Evolutionary conservation across 2,113 vertebrate species (phyloP), one percentile per base, ranked within the genome.

Genomic region (Penelope pileata): DNA sequence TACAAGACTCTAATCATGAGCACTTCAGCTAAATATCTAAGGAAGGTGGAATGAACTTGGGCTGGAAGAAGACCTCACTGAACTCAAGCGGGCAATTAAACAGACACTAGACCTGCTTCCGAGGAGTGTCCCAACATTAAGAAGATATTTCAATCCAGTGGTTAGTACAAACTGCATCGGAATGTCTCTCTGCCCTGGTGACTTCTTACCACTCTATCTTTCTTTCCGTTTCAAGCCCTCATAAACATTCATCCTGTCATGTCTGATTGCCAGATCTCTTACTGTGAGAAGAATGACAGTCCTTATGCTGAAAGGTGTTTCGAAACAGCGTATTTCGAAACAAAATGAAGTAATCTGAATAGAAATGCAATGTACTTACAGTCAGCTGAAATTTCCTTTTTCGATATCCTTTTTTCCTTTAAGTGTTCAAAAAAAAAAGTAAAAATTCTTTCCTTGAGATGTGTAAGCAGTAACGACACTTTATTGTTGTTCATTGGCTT

Each of bases 251-350:
- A 66, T 62, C 30, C 12, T 88, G 36, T 53, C 12, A 3, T 42
- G 63, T 75, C 21, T 34, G 47, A 79, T 23, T 72, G 54, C 29
- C 73, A 34, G 29, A 19, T 40, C 36, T 63, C 26, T 63, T 24
- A 17, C 10, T 48, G 24, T 72, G 34, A 91, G 48, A 88, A 93
- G 82, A 83, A 53, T 0, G 0, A 17, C 22, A 76, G 56, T 56
- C 53, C 4, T 85, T 79, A 69, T 21, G 8, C 11, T 86, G 63
- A 62, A 91, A 93, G 36, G 29, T 86, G 80, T 93, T 95, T 90
- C 75, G 74, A 67, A 86, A 74, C n/a, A 83, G 32, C 12, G 4
- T 73, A 67, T 86, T 83, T 95, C 36, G 59, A 80, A 96, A 90
- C 10, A 36, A 66, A 80, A 74, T 26, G 0, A 58, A 79, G 24